Evolutionary conservation across 2,797 vertebrate species (phyloP).

Genomic region (Acanthiza pusilla): DNA sequence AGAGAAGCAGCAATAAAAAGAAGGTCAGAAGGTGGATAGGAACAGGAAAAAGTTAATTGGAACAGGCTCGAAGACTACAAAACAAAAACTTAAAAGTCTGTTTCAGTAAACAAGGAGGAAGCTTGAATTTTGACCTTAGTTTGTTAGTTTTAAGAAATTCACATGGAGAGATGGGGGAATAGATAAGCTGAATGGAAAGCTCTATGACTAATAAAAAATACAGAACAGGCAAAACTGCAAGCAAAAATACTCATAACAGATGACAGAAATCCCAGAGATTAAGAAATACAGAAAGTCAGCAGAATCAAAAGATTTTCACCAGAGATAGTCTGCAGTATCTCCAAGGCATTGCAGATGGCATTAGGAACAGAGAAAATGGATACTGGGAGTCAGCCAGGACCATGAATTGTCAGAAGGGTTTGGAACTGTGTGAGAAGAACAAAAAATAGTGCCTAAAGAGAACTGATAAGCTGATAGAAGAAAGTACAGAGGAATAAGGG

Average conservation of each 20-base stretch:
- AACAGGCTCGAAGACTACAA: neutral
- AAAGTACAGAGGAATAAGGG: neutral
- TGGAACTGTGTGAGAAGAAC: neutral
- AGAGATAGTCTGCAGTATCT: conserved; percentile 2
- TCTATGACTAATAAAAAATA: neutral
- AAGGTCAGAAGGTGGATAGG: neutral
- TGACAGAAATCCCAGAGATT: conserved; percentile 9
- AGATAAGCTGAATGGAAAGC: neutral
- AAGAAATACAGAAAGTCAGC: conserved; percentile 1
- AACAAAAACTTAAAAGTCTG: neutral
- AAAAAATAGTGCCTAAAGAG: neutral
- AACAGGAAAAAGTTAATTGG: neutral
- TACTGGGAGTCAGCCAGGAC: conserved; percentile 39
- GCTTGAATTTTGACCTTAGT: neutral
- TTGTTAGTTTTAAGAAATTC: neutral
- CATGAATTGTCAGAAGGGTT: conserved; percentile 3
- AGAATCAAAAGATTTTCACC: conserved; percentile 28
- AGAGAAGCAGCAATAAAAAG: neutral
- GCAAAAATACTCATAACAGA: neutral
- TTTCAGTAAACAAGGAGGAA: neutral
- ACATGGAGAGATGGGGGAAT: neutral
- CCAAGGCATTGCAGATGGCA: conserved; percentile 38
- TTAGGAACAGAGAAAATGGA: conserved; percentile 22
- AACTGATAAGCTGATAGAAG: neutral
- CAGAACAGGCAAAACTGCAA: neutral